These are phyloP conservation scores for Rhinichthys klamathensis DNA, from an alignment of 2,113 vertebrate species.

Conservation along the genomic window DNA sequence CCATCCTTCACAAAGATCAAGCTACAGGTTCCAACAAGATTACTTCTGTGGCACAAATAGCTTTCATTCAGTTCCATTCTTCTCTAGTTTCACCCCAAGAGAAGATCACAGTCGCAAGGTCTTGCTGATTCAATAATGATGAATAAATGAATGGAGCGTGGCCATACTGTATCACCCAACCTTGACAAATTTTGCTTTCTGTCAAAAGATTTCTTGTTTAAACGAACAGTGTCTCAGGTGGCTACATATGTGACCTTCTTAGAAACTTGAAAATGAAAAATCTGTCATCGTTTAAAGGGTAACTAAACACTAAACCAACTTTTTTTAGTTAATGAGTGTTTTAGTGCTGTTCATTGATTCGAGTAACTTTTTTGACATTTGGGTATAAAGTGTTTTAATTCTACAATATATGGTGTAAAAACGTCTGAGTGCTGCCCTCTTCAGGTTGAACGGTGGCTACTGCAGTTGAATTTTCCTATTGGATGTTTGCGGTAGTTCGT, in stretches of 20 bases:
- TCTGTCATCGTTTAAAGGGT: background rate
- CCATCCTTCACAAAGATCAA: background rate
- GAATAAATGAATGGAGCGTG: background rate
- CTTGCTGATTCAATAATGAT: conserved; percentile 7
- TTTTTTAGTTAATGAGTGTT: too few relatives aligned
- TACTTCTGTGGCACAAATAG: conserved; percentile 16
- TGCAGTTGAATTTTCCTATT: too few relatives aligned
- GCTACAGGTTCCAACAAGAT: conserved; percentile 29
- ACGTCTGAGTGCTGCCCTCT: too few relatives aligned
- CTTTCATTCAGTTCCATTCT: background rate
- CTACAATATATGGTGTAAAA: too few relatives aligned
- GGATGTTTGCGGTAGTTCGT: too few relatives aligned
- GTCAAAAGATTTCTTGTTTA: background rate
- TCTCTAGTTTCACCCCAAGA: background rate
- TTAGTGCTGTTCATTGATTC: too few relatives aligned
- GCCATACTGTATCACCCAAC: background rate
- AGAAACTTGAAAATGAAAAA: background rate
- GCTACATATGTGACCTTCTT: background rate
- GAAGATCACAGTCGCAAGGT: background rate
- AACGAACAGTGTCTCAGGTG: background rate
- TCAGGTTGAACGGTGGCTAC: too few relatives aligned
- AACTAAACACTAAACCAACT: too few relatives aligned
- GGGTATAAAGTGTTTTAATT: too few relatives aligned
- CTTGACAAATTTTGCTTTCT: background rate
- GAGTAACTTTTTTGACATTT: too few relatives aligned